A percentile compares a stretch with the other conserved stretches of the same genome.
Evolutionary conservation across 2,888 invertebrate species (phyloP).

Genomic region (Tetropium fuscum): DNA sequence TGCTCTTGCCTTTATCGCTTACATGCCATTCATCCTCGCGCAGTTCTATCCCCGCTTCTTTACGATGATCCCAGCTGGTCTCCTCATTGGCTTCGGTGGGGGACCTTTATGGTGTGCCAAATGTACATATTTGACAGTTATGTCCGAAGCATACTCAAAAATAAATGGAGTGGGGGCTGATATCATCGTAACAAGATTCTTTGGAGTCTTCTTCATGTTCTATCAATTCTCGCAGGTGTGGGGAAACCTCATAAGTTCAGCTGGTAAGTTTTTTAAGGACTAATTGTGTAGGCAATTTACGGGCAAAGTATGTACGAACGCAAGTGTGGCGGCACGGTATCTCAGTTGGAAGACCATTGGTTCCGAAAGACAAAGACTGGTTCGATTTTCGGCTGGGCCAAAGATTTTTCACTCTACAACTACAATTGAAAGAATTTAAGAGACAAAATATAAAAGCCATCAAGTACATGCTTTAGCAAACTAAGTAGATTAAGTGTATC

Average conservation of each 20-base stretch:
- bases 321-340: too few species aligned
- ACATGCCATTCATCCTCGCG: conserved; percentile 90
- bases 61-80: conserved; percentile 85
- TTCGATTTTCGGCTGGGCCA: too few species aligned
- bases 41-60: conserved; percentile 91
- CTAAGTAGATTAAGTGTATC: too few species aligned
- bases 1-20: conserved; percentile 86
- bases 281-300: too few species aligned
- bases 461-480: too few species aligned
- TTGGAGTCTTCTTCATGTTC: conserved; percentile 96
- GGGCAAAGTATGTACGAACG: too few species aligned
- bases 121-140: conserved; percentile 92
- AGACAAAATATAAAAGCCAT: too few species aligned
- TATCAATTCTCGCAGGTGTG: conserved; percentile 96
- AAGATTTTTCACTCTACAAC: too few species aligned
- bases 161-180: conserved; percentile 78
- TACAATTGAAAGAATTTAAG: too few species aligned
- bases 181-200: conserved; percentile 89
- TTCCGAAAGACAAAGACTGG: too few species aligned
- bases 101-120: conserved; percentile 97
- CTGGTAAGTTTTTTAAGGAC: conserved; percentile 70
- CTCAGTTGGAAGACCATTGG: too few species aligned
- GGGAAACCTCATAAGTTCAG: conserved; percentile 92
- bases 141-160: conserved; percentile 82
- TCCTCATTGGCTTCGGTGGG: conserved; percentile 88